These are phyloP conservation scores for Epinotia bilunana DNA, from an alignment of 2,888 invertebrate genomes.

Conservation along the genomic window DNA sequence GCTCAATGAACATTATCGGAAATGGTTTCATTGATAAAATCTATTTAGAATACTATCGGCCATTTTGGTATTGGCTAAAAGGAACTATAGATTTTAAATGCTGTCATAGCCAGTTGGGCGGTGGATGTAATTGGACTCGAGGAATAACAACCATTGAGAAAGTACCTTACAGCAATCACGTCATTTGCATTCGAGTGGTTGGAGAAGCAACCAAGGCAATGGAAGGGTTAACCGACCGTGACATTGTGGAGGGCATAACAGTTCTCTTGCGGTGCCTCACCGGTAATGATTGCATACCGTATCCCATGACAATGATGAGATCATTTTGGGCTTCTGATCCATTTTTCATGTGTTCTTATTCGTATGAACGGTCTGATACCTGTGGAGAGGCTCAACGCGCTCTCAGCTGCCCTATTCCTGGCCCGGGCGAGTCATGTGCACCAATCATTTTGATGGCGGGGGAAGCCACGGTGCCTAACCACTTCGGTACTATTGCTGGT, in stretches of 20 bases:
- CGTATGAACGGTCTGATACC: slow-evolving; percentile 77
- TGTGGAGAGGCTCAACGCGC: slow-evolving; percentile 73
- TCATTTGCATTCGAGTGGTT: slow-evolving; percentile 88
- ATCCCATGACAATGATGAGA: slow-evolving; percentile 86
- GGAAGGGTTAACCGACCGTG: slow-evolving; percentile 87
- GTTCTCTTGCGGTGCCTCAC: slow-evolving; percentile 86
- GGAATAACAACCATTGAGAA: slow-evolving; percentile 88
- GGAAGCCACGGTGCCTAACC: slow-evolving; percentile 90
- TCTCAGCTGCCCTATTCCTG: slow-evolving; percentile 87
- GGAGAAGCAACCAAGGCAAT: slow-evolving; percentile 87
- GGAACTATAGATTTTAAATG: slow-evolving; percentile 87
- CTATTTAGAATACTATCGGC: slow-evolving; percentile 89
- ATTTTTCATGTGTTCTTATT: slow-evolving; percentile 89
- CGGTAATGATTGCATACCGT: slow-evolving; percentile 86
- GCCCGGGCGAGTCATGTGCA: slow-evolving; percentile 84
- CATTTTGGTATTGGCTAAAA: slow-evolving; percentile 89
- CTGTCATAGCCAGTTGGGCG: slow-evolving; percentile 79
- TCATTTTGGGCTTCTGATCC: slow-evolving; percentile 91
- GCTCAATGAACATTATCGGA: slow-evolving; percentile 87
- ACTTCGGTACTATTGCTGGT: slow-evolving; percentile 90
- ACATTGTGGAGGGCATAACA: slow-evolving; percentile 87
- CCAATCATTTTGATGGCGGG: slow-evolving; percentile 92
- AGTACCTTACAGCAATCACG: slow-evolving; percentile 88
- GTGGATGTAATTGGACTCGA: slow-evolving; percentile 88
- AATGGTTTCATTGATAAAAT: slow-evolving; percentile 91